Evolutionary conservation across 2,113 vertebrate genomes (phyloP).

Genomic region (Nibea albiflora): DNA sequence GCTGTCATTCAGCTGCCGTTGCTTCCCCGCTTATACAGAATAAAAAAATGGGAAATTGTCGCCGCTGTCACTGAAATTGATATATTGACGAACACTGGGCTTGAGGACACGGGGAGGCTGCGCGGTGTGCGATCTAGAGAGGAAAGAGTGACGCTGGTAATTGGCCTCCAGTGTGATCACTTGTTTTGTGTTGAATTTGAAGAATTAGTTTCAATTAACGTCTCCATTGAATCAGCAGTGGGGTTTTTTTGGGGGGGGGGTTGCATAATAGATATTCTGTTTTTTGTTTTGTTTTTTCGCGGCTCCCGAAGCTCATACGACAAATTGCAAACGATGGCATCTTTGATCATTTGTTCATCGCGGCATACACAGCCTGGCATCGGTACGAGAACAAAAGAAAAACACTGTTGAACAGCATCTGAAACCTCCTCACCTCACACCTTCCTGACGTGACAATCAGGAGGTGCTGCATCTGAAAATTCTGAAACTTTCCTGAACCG

Average conservation of each 20-base stretch:
- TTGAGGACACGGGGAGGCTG: constrained; percentile 35
- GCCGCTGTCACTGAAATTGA: constrained; percentile 56
- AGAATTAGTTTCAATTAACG: constrained; percentile 16
- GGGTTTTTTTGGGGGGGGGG: constrained; percentile 8
- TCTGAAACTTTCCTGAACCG: not conserved
- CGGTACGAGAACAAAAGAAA: not conserved
- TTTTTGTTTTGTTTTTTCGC: not conserved
- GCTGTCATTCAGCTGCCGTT: constrained; percentile 54
- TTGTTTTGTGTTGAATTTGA: constrained; percentile 41
- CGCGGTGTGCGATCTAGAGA: constrained; percentile 18
- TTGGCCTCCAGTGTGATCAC: constrained; percentile 30
- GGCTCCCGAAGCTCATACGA: not conserved
- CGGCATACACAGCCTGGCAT: not conserved
- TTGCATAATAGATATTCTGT: not conserved
- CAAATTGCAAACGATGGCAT: not conserved
- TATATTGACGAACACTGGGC: constrained; percentile 40
- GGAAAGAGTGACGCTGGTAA: constrained; percentile 35
- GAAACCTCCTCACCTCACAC: not conserved
- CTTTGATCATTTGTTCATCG: not conserved
- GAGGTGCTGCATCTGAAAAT: not conserved
- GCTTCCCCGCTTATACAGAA: constrained; percentile 32
- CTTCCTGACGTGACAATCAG: not conserved
- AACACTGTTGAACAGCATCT: not conserved
- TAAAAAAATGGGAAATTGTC: constrained; percentile 62
- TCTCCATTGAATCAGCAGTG: not conserved